Evolutionary conservation across 2,888 invertebrate genomes (phyloP).

Genomic region (Cataglyphis livida): DNA sequence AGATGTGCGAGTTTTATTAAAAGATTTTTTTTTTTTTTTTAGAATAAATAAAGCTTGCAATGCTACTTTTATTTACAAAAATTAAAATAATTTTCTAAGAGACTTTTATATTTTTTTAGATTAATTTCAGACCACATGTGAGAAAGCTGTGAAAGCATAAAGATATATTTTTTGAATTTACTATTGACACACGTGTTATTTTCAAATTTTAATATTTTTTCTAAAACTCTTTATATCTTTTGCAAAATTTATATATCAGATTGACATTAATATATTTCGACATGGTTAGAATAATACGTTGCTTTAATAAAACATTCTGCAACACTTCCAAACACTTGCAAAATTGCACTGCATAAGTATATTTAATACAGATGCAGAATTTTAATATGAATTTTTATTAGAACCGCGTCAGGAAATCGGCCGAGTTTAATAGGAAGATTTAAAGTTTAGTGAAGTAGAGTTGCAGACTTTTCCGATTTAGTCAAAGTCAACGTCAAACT

Average conservation of each 20-base stretch:
- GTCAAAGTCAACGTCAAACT: slow-evolving; percentile 42
- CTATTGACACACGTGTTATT: neutral
- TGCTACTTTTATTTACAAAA: neutral
- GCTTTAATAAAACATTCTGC: neutral
- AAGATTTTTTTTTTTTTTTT: neutral
- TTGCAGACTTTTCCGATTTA: slow-evolving; percentile 46
- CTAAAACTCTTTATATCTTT: neutral
- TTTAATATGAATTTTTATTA: slow-evolving; percentile 50
- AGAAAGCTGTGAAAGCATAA: neutral
- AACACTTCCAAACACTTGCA: slow-evolving; percentile 7
- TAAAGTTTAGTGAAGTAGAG: slow-evolving; percentile 40
- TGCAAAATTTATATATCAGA: neutral
- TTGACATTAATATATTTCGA: neutral
- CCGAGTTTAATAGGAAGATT: slow-evolving; percentile 51
- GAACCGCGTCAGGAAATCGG: slow-evolving; percentile 32
- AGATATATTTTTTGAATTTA: neutral
- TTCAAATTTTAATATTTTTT: neutral
- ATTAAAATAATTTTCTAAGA: neutral
- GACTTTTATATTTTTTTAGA: neutral
- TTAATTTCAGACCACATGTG: neutral
- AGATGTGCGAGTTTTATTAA: neutral
- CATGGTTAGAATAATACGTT: neutral
- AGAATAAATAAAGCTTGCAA: neutral
- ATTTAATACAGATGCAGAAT: neutral
- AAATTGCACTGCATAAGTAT: neutral